Percentiles rank a stretch among this genome's conserved stretches.
Conservation (phyloP, 2,113 vertebrate genomes). For the Myiopsitta monachus region DNA sequence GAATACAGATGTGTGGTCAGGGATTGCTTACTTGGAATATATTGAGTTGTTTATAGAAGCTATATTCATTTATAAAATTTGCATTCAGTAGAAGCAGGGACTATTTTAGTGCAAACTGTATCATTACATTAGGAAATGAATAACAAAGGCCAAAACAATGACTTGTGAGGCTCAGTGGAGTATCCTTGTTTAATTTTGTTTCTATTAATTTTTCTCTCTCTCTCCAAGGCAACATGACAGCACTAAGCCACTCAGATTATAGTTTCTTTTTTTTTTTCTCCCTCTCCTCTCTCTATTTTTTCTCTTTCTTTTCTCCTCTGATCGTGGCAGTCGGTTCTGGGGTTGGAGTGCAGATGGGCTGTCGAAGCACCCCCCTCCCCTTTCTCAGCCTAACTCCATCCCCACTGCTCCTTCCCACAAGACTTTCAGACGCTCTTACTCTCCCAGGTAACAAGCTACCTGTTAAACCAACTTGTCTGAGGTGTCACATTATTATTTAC, state of each 20-base stretch:
- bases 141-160: conserved; percentile 3
- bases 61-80: background rate
- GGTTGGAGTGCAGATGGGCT: conserved; percentile 96
- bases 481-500: conserved; percentile 84
- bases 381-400: conserved; percentile 92
- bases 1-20: background rate
- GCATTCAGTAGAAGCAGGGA: background rate
- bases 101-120: background rate
- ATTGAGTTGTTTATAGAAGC: background rate
- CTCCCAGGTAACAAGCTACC: conserved; percentile 93
- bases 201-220: conserved; percentile 70
- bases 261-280: conserved; percentile 71
- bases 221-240: conserved; percentile 70
- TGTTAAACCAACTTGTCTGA: conserved; percentile 74
- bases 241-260: conserved; percentile 77
- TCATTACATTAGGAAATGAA: background rate
- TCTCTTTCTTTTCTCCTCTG: conserved; percentile 72
- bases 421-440: conserved; percentile 93
- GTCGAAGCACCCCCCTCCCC: conserved; percentile 91
- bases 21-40: background rate
- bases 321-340: conserved; percentile 92
- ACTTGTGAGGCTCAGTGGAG: conserved; percentile 21
- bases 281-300: conserved; percentile 64
- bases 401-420: conserved; percentile 93
- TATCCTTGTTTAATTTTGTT: conserved; percentile 72